These are phyloP conservation scores for Uloborus diversus DNA, from an alignment of 1,140 invertebrate species.

Conservation along the genomic window DNA sequence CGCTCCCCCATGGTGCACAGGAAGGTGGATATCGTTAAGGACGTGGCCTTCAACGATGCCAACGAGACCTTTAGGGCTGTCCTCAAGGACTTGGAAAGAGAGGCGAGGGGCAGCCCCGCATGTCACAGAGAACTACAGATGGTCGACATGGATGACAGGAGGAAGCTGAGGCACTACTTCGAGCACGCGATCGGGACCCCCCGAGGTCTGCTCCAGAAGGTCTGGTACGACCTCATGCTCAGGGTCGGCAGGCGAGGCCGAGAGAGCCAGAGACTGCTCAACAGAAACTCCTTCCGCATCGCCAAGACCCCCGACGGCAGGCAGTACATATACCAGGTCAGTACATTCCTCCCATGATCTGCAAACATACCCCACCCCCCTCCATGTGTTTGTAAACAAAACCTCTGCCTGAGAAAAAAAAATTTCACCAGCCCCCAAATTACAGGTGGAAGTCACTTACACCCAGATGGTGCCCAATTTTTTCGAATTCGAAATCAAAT, in stretches of 20 bases:
- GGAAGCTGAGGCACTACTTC: constrained; percentile 57
- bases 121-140: constrained; percentile 52
- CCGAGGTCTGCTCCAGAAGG: constrained; percentile 57
- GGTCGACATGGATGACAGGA: constrained; percentile 57
- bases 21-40: constrained; percentile 58
- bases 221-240: constrained; percentile 58
- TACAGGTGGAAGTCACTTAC: no score
- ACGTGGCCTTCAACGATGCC: constrained; percentile 57
- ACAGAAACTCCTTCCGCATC: constrained; percentile 50
- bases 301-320: constrained; percentile 38
- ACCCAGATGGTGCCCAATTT: no score
- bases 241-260: constrained; percentile 49
- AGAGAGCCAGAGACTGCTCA: constrained; percentile 44
- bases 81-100: constrained; percentile 50
- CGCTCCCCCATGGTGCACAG: constrained; percentile 54
- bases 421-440: no score
- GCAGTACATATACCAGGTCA: constrained; percentile 55
- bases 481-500: no score
- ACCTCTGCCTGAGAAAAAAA: no score
- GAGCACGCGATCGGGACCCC: constrained; percentile 55
- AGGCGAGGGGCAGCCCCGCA: constrained; percentile 28
- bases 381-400: no score
- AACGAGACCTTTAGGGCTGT: constrained; percentile 57
- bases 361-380: background rate
- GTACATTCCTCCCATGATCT: background rate